These are phyloP conservation scores for Nomada flava DNA, from an alignment of 2,888 invertebrate species.

Conservation along the genomic window DNA sequence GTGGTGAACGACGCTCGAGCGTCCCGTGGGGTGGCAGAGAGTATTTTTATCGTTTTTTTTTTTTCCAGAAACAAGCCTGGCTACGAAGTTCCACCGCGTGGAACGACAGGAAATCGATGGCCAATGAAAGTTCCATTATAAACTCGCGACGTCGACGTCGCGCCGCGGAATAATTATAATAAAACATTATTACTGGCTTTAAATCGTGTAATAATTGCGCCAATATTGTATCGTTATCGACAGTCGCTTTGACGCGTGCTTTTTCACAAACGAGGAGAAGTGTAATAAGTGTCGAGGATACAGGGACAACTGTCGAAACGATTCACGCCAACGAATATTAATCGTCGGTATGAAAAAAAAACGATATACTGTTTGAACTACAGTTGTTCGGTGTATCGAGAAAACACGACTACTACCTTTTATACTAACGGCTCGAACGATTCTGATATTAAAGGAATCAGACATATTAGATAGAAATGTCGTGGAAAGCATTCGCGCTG, in stretches of 20 bases:
- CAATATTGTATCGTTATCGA: conserved; percentile 19
- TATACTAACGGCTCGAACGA: background rate
- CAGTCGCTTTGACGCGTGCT: conserved; percentile 1
- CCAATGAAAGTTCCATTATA: conserved; percentile 60
- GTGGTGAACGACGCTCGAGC: conserved; percentile 42
- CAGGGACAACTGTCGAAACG: too few relatives aligned
- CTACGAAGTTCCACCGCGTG: conserved; percentile 40
- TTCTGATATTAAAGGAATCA: background rate
- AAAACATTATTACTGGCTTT: conserved; percentile 32
- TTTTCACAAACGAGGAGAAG: background rate
- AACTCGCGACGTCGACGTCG: conserved; percentile 36
- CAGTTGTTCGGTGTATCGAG: too few relatives aligned
- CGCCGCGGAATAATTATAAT: conserved; percentile 44
- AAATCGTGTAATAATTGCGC: conserved; percentile 45
- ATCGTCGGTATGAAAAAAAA: background rate
- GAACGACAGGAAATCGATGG: conserved; percentile 65
- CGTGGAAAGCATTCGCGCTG: background rate
- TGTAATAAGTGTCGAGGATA: background rate
- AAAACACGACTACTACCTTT: background rate
- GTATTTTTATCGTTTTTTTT: conserved; percentile 56
- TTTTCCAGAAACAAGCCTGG: conserved; percentile 41
- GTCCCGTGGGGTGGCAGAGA: conserved; percentile 32
- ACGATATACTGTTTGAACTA: too few relatives aligned
- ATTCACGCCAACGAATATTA: background rate
- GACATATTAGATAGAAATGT: background rate